Evolutionary conservation across 2,797 vertebrate genomes (phyloP).

Genomic region (Martes flavigula): DNA sequence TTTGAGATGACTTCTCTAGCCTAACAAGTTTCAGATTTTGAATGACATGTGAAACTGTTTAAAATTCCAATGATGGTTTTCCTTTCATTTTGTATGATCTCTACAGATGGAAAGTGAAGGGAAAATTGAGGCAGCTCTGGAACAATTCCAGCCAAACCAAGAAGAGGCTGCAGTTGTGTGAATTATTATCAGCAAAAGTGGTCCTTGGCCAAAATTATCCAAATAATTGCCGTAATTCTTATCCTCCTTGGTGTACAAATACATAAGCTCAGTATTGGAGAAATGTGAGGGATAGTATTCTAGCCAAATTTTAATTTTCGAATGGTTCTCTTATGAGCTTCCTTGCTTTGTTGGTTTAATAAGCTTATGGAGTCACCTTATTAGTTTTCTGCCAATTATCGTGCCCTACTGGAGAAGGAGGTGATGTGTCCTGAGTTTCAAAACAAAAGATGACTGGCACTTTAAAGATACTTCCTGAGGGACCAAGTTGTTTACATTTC

Average conservation of each 20-base stretch:
- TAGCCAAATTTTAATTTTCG: slow-evolving; percentile 38
- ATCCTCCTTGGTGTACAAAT: neutral
- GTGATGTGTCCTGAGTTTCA: neutral
- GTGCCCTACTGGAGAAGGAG: neutral
- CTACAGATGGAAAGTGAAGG: neutral
- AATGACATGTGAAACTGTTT: slow-evolving; percentile 27
- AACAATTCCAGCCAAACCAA: slow-evolving; percentile 12
- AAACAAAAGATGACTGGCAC: slow-evolving; percentile 30
- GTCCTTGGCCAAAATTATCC: neutral
- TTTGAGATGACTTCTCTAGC: slow-evolving; percentile 1
- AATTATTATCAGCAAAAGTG: neutral
- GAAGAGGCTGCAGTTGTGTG: neutral
- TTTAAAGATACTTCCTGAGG: slow-evolving; percentile 20
- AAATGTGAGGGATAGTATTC: neutral
- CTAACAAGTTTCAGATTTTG: slow-evolving; percentile 10
- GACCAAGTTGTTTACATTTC: neutral
- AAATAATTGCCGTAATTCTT: slow-evolving; percentile 22
- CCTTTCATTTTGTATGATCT: slow-evolving; percentile 24
- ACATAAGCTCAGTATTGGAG: neutral
- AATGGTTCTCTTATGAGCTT: slow-evolving; percentile 19
- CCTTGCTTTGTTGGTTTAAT: neutral
- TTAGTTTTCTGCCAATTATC: neutral
- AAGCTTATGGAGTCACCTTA: neutral
- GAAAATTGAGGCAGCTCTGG: neutral
- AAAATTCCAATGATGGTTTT: slow-evolving; percentile 7